Percentiles rank a stretch among this genome's conserved stretches.
phyloP scores from a whole-genome alignment of 2,888 invertebrate genomes.

The Stomorhina lunata region DNA sequence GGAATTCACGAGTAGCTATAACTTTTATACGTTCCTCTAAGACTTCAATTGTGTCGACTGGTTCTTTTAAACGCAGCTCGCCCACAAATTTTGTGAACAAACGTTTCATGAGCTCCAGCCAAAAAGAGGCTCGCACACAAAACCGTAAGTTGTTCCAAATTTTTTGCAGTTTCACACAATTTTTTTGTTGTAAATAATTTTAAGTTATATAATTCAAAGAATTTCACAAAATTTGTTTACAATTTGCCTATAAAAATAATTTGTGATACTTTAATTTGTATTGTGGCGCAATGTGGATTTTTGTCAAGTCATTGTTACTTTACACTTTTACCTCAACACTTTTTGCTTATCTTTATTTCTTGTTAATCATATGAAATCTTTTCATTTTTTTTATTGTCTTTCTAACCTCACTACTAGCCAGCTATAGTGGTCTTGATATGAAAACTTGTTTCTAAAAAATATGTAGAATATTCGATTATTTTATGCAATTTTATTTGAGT shows the following conservation, averaged over 20 bases:
- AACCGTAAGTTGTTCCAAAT: conserved; percentile 40
- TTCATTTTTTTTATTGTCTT: conserved; percentile 3
- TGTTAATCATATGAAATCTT: neutral
- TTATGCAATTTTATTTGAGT: neutral
- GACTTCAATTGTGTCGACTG: conserved; percentile 19
- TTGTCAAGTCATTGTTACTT: conserved; percentile 47
- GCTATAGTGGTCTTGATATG: neutral
- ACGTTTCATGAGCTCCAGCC: conserved; percentile 16
- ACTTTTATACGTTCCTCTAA: conserved; percentile 70
- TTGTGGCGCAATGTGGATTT: neutral
- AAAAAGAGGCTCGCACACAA: conserved; percentile 38
- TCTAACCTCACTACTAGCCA: neutral
- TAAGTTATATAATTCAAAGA: conserved; percentile 46
- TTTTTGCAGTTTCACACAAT: neutral
- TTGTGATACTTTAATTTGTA: conserved; percentile 3
- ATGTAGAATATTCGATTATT: neutral
- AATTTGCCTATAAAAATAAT: neutral
- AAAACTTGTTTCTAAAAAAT: neutral
- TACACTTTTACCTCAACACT: neutral
- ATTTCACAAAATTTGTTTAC: conserved; percentile 54
- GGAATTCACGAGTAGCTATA: conserved; percentile 75
- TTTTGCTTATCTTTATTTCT: conserved; percentile 4
- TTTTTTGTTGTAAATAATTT: neutral
- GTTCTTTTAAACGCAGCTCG: neutral
- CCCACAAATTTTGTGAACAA: conserved; percentile 30